phyloP scores from a whole-genome alignment of 2,888 invertebrate species.

The Galeruca laticollis region DNA sequence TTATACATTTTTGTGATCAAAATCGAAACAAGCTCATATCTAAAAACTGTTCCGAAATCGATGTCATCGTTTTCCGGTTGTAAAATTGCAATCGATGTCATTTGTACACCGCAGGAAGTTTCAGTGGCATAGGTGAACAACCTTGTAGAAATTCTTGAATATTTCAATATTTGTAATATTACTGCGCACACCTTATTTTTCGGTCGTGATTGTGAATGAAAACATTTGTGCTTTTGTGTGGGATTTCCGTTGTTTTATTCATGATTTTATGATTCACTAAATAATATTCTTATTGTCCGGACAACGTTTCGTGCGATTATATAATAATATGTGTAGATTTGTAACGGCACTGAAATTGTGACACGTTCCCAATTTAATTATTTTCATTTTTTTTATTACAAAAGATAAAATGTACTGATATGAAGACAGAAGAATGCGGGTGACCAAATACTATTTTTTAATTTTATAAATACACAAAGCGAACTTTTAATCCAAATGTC shows the following conservation, averaged over 20 bases:
- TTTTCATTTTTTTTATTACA: too few species aligned
- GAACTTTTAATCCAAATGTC: too few species aligned
- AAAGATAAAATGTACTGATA: not conserved
- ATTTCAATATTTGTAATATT: conserved; percentile 20
- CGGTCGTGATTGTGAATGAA: conserved; percentile 22
- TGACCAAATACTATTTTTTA: too few species aligned
- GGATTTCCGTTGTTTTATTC: conserved; percentile 22
- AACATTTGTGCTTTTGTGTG: conserved; percentile 14
- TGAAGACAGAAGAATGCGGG: too few species aligned
- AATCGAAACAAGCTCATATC: not conserved
- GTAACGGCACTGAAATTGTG: not conserved
- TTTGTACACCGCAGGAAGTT: conserved; percentile 17
- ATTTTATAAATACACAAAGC: too few species aligned
- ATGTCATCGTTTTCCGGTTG: conserved; percentile 13
- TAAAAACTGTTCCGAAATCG: not conserved
- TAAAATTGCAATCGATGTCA: conserved; percentile 4
- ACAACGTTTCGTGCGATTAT: conserved; percentile 1
- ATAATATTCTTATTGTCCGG: conserved; percentile 4
- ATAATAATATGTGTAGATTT: conserved; percentile 1
- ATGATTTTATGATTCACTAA: conserved; percentile 24
- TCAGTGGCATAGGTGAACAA: conserved; percentile 14
- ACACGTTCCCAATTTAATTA: too few species aligned
- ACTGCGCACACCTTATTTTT: conserved; percentile 20
- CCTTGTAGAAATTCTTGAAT: conserved; percentile 13
- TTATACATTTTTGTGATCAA: too few species aligned